Percentiles rank a stretch among this genome's conserved stretches.
phyloP scores from a whole-genome alignment of 2,888 invertebrate genomes.

The Nysson spinosus region DNA sequence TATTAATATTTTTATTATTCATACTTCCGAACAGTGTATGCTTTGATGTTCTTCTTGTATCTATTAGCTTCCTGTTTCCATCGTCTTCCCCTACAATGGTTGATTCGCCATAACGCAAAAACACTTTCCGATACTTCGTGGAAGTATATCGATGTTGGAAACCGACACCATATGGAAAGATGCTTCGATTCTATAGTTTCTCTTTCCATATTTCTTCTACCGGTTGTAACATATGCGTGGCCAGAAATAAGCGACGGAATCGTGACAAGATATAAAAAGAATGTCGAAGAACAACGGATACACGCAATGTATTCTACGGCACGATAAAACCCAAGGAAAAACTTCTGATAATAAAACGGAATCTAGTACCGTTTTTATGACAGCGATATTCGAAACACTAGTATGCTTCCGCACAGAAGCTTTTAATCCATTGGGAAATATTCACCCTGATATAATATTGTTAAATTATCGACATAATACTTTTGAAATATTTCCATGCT shows the following conservation, averaged over 20 bases:
- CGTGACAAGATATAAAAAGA: not conserved
- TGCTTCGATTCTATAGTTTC: not conserved
- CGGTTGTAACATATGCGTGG: not conserved
- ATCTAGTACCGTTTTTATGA: no score
- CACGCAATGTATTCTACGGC: not conserved
- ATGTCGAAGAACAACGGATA: not conserved
- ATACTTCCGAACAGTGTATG: no score
- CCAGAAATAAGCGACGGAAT: constrained; percentile 11
- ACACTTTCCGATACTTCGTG: not conserved
- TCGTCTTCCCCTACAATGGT: no score
- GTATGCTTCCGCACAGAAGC: no score
- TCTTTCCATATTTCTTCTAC: not conserved
- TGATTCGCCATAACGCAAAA: not conserved
- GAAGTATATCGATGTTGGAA: not conserved
- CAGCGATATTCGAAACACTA: no score
- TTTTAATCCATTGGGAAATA: no score
- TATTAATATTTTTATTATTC: no score
- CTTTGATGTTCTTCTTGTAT: no score
- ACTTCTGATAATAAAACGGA: not conserved
- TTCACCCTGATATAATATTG: no score
- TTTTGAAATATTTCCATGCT: no score
- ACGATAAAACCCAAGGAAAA: not conserved
- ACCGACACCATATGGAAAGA: constrained; percentile 3
- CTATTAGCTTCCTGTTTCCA: no score
- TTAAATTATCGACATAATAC: no score